Base-by-base conservation (phyloP, 2,797 vertebrate species). In the Pitangus sulphuratus region DNA sequence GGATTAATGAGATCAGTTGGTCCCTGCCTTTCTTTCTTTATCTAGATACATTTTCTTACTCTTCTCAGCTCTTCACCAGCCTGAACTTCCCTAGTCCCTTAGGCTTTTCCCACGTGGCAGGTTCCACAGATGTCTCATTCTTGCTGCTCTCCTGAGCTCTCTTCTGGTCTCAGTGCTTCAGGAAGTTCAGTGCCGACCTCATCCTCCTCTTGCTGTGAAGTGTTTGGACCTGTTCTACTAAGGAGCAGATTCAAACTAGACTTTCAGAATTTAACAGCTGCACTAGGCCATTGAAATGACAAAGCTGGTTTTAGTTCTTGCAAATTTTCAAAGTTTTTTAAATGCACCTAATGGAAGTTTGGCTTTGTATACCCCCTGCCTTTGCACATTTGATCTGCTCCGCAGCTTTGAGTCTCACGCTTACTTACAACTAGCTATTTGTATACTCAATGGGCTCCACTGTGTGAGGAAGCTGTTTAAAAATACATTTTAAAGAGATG, bases 401-500 rank as follows among this genome's bases (percentile, higher is more conserved):
- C 8, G 2, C 69, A 86, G 68, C 31, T 84, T 83, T 35, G 44
- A 81, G 33, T 72, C 61, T 76, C 79, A n/a, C 31, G n/a, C 84
- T 62, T 94, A 72, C 86, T 95, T 92, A 94, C 79, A 93, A 24
- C 33, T 62, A 61, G 76, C 80, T 93, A 79, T 95, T 96, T 96
- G 92, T 96, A 84, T 84, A 69, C 75, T 96, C 92, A 95, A 91
- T 92, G 72, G 60, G 50, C 72, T 88, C 85, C 48, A 91, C 77
- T 95, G 95, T 93, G 70, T 79, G 33, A 92, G 56, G 70, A 88
- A 93, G 87, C 92, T 79, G 65, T 90, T 95, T 72, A 88, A 96
- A 97, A 93, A 94, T 94, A 84, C 33, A 48, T 91, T 93, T 95
- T 92, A 84, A 95, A 90, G 80, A 93, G 30, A 79, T 84, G 4